Conservation (phyloP, 2,797 vertebrate species). For the Mormyrops boulengeri region DNA sequence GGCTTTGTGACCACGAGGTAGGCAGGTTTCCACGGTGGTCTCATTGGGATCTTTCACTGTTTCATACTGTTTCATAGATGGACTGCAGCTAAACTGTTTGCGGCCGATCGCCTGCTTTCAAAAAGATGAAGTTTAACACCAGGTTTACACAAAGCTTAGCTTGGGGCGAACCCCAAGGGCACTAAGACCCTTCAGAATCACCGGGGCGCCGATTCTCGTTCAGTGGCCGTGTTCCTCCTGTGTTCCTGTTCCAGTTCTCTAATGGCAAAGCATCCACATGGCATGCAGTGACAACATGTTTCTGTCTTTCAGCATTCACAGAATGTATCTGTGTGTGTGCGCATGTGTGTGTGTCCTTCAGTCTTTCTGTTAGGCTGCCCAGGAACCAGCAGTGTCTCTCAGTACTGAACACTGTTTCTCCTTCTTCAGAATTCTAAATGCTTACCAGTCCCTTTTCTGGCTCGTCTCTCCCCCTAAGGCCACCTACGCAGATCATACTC, state of each 20-base stretch:
- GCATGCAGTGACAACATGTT: neutral
- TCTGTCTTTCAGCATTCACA: neutral
- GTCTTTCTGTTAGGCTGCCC: neutral
- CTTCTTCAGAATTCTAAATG: neutral
- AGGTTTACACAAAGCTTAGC: neutral
- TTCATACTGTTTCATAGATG: neutral
- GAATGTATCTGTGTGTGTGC: neutral
- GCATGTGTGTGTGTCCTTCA: neutral
- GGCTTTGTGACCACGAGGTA: neutral
- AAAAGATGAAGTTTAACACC: neutral
- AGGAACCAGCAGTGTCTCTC: neutral
- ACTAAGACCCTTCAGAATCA: neutral
- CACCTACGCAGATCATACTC: neutral
- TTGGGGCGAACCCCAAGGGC: neutral
- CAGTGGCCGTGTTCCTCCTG: neutral
- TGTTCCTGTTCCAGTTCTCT: neutral
- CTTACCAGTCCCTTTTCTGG: neutral
- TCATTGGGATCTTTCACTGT: neutral
- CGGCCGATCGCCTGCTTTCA: neutral
- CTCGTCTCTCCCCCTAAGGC: neutral
- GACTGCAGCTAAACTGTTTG: neutral
- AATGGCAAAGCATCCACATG: neutral
- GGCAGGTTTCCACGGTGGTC: neutral
- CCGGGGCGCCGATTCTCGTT: neutral
- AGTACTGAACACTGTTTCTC: neutral